Evolutionary conservation across 23 tunicate genomes (phyloP), one percentile per base, ranked within the genome.

Genomic region (Trididemnum nubilum): DNA sequence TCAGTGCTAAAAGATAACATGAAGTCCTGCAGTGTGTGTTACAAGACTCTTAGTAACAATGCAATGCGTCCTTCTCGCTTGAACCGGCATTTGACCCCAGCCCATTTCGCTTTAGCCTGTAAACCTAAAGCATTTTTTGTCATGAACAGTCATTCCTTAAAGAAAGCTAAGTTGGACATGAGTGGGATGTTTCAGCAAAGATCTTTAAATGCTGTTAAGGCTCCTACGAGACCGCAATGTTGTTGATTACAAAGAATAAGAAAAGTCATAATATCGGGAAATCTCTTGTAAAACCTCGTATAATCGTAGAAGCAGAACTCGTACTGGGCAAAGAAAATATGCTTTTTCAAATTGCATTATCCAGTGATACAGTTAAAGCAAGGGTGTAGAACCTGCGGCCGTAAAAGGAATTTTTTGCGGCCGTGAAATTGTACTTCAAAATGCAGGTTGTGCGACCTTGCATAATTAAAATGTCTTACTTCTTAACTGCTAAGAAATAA

Each of bases 331-430:
- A 79, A 64, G 83, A 73, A 79, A 79, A 79, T 64, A 63, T 37
- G 83, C 83, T 79, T 64, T 79, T 73, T 79, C 73, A 79, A 79
- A 79, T 79, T 79, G 58, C 83, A 79, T 57, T 79, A 79, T 79
- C 83, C 58, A 79, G 64, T 37, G 83, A 35, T 79, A 79, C 73
- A 79, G 83, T 36, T 28, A n/a, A n/a, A n/a, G n/a, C n/a, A n/a
- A n/a, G n/a, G n/a, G n/a, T n/a, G n/a, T n/a, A n/a, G n/a, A n/a
- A n/a, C n/a, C n/a, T n/a, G n/a, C n/a, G n/a, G n/a, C n/a, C n/a
- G n/a, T n/a, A n/a, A n/a, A n/a, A n/a, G n/a, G n/a, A n/a, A n/a
- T n/a, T n/a, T n/a, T n/a, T n/a, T n/a, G n/a, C n/a, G n/a, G n/a
- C n/a, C n/a, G n/a, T n/a, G n/a, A n/a, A n/a, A n/a, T n/a, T n/a